Evolutionary conservation across 2,888 invertebrate species (phyloP), one percentile per base, ranked within the genome.

Genomic region (Choreutis nemorana): DNA sequence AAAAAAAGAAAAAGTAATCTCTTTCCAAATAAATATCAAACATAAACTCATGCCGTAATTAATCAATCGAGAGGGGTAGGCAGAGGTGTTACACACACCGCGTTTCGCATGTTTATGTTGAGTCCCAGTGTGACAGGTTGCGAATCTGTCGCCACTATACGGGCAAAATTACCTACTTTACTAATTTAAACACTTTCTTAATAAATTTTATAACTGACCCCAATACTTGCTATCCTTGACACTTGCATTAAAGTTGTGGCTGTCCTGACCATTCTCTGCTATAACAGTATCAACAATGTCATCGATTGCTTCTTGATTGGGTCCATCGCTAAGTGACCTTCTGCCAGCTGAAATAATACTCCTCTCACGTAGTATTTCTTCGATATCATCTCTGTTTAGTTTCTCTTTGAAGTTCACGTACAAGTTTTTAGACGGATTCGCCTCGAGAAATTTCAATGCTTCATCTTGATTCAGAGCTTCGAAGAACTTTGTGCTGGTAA

Each of bases 381-480:
- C 16, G 3, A 75, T 46, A 30, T 77, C 75, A 40, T 75, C 70
- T 40, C 75, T 55, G 22, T 62, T 77, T 55, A 77, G 58, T 30
- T 55, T 70, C 28, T 68, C 57, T 40, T 77, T 77, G 4, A 77
- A 36, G 34, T 62, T 62, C 2, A 72, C 35, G 39, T 67, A 75
- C 23, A 77, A 39, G 37, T 45, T 68, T 32, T 62, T 65, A 0
- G 55, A 40, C 29, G 57, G 53, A 14, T 56, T 48, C 2, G 44
- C 38, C 0, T 39, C 31, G 4, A 66, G 26, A 26, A 53, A 48
- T 28, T 41, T 42, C 18, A 60, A 64, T 15, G 57, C 41, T 21
- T 77, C 72, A 11, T 56, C 49, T 34, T 70, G 59, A 14, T 48
- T 49, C 4, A 75, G 35, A 0, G 72, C 46, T 16, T 60, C 48